These are phyloP conservation scores for Campylomormyrus tamandua DNA, from an alignment of 2,113 vertebrate species.

Conservation along the genomic window DNA sequence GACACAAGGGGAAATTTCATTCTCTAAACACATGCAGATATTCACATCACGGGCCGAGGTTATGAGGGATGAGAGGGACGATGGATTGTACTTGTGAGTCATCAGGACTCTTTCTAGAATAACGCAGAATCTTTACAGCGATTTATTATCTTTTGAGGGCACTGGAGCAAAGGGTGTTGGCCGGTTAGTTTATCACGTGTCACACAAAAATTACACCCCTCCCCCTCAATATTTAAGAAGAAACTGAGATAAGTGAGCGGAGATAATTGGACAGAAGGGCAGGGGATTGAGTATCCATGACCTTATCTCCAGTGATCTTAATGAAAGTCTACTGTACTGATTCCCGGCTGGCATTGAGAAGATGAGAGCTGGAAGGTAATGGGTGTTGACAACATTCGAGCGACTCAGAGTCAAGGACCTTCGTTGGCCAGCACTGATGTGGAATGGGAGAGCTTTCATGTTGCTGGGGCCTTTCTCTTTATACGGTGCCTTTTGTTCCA, in stretches of 20 bases:
- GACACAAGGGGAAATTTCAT: not conserved
- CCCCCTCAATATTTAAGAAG: not conserved
- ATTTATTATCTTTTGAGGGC: not conserved
- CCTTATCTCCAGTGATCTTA: conserved; percentile 16
- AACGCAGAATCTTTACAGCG: not conserved
- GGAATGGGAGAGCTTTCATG: not conserved
- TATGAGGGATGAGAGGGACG: not conserved
- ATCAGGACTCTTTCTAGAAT: not conserved
- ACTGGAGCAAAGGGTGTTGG: not conserved
- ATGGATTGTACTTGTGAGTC: not conserved
- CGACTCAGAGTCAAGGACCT: not conserved
- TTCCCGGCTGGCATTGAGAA: not conserved
- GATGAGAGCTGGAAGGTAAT: not conserved
- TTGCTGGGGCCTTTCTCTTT: not conserved
- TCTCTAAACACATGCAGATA: not conserved
- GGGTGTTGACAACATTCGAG: not conserved
- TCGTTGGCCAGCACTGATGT: not conserved
- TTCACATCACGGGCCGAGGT: not conserved
- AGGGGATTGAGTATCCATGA: not conserved
- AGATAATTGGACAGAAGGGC: conserved; percentile 2
- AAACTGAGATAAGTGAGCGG: conserved; percentile 3
- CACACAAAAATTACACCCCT: not conserved
- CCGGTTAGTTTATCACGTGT: not conserved
- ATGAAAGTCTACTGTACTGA: conserved; percentile 15
- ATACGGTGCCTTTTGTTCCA: not conserved